phyloP scores from a whole-genome alignment of 2,888 invertebrate species.

The Rhaphigaster nebulosa region DNA sequence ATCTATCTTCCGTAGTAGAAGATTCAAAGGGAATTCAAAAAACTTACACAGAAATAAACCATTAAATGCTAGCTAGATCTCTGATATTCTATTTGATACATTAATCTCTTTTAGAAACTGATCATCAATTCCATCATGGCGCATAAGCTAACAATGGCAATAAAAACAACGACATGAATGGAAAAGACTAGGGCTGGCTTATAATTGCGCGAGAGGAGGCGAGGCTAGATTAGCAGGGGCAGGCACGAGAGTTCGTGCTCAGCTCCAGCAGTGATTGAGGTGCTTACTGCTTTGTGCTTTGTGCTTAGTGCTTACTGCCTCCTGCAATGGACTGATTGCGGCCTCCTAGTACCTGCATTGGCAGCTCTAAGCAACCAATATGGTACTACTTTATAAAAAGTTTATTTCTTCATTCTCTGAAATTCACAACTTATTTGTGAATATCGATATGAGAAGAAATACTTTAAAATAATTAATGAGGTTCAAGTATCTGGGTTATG shows the following conservation, averaged over 20 bases:
- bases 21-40: too few species aligned
- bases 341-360: neutral
- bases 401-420: neutral
- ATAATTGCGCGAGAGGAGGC: neutral
- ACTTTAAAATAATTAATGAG: too few species aligned
- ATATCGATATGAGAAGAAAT: too few species aligned
- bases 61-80: too few species aligned
- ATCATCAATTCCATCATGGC: neutral
- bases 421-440: neutral
- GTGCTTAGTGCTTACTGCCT: neutral
- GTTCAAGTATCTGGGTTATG: too few species aligned
- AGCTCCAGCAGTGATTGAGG: neutral
- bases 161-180: neutral
- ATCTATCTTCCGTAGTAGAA: too few species aligned
- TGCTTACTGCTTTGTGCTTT: constrained; percentile 7
- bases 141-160: neutral
- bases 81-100: too few species aligned
- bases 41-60: too few species aligned
- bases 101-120: neutral
- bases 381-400: neutral
- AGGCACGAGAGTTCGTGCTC: constrained; percentile 25
- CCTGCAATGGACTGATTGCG: neutral
- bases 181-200: neutral
- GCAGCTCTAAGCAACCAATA: neutral
- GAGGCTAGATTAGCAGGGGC: neutral